phyloP scores from a whole-genome alignment of 2,888 invertebrate genomes.

The Dryobota labecula region DNA sequence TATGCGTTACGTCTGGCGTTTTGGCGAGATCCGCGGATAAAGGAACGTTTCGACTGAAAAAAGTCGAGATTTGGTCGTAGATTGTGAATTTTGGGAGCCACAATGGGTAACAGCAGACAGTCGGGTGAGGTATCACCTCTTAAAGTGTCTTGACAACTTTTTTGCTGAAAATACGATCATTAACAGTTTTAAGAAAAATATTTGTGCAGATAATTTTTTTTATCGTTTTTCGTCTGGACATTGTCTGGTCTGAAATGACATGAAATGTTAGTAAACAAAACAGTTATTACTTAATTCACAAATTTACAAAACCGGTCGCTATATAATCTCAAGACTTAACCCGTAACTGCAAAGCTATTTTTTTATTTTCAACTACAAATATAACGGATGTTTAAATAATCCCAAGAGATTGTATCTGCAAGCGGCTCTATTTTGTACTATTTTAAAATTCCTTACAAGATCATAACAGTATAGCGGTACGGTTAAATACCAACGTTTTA shows the following conservation, averaged over 20 bases:
- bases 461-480: constrained; percentile 64
- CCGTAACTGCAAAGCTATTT: constrained; percentile 10
- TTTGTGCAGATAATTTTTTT: constrained; percentile 38
- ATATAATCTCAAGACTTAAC: neutral
- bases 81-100: constrained; percentile 77
- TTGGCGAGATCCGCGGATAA: constrained; percentile 89
- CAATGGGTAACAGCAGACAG: constrained; percentile 76
- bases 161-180: constrained; percentile 63
- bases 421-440: constrained; percentile 44
- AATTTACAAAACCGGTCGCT: neutral
- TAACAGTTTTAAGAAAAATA: constrained; percentile 65
- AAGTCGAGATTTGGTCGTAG: constrained; percentile 78
- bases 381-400: constrained; percentile 47
- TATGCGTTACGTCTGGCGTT: constrained; percentile 89
- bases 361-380: constrained; percentile 12
- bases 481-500: constrained; percentile 59
- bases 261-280: constrained; percentile 22
- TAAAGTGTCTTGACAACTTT: constrained; percentile 65
- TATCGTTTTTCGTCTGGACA: constrained; percentile 55
- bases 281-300: neutral
- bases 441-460: constrained; percentile 54
- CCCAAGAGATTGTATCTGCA: constrained; percentile 38
- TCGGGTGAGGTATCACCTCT: constrained; percentile 74
- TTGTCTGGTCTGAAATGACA: constrained; percentile 9
- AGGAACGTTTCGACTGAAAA: constrained; percentile 82